Evolutionary conservation across 1,140 invertebrate genomes (phyloP), one percentile per base, ranked within the genome.

Genomic region (Agrilus planipennis): DNA sequence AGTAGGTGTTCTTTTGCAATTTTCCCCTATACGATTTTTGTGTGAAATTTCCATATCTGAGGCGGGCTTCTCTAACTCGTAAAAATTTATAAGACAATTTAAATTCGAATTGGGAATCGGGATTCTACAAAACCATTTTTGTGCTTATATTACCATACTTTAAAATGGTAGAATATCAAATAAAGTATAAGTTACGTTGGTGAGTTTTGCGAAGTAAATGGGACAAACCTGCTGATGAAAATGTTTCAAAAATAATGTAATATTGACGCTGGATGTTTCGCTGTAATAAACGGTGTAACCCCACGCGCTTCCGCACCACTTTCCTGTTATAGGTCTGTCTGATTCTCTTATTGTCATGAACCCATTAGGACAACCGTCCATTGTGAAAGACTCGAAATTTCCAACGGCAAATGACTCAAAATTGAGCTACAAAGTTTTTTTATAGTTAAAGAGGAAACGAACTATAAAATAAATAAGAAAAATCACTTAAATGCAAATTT

Each of bases 281-380:
- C 81, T 84, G 66, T 85, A 88, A 64, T 86, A 88, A 18, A 85
- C 81, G 1, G 81, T 84, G 61, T 84, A 84, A 17, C 83, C 81
- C 80, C 81, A 84, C 4, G 81, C 81, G 25, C 78, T 81, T 12
- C 84, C 84, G 54, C 84, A 86, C 83, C 83, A 88, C 62, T 81
- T 79, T 2, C 84, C 84, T 10, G 78, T 77, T 5, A 72, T 69
- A 1, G 80, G 77, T 2, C 79, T 69, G 50, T 76, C 77, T 18
- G 70, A 66, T 61, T 88, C 84, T 45, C 71, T 68, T 18, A 88
- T 84, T 22, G 74, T 78, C 73, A 88, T 83, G 63, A 79, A 79
- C 12, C 83, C 83, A 52, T 86, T 80, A 1, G 81, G 81, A 63
- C 82, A 85, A 28, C 83, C 82, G 29, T 81, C 77, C n/a, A 73